A percentile compares a stretch with the other conserved stretches of the same genome.
Evolutionary conservation across 2,797 vertebrate genomes (phyloP).

Genomic region (Distichodus sexfasciatus): DNA sequence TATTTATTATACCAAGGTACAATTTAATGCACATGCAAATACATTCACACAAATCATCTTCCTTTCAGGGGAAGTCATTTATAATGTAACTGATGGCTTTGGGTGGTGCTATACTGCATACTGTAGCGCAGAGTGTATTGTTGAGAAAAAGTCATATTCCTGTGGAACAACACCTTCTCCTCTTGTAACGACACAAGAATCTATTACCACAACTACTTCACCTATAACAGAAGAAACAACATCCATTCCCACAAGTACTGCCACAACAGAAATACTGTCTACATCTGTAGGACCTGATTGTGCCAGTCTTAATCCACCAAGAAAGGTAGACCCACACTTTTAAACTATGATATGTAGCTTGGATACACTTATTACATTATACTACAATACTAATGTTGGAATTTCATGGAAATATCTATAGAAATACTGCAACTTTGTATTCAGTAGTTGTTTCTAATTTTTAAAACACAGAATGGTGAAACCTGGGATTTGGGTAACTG

Average conservation of each 20-base stretch:
- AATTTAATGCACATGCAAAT: not conserved
- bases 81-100: slow-evolving; percentile 68
- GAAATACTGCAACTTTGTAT: not conserved
- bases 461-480: slow-evolving; percentile 74
- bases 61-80: slow-evolving; percentile 71
- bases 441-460: not conserved
- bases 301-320: slow-evolving; percentile 58
- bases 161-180: slow-evolving; percentile 32
- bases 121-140: slow-evolving; percentile 68
- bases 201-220: slow-evolving; percentile 27
- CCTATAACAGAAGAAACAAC: slow-evolving; percentile 29
- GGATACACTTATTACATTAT: too few species aligned
- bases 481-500: slow-evolving; percentile 75
- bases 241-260: slow-evolving; percentile 27
- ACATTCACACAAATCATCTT: not conserved
- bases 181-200: slow-evolving; percentile 20
- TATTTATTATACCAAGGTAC: not conserved
- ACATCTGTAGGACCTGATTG: slow-evolving; percentile 46
- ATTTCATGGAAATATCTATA: too few species aligned
- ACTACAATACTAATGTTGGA: too few species aligned
- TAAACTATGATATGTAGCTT: not conserved
- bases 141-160: slow-evolving; percentile 52
- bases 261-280: slow-evolving; percentile 27
- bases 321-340: slow-evolving; percentile 62
- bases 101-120: slow-evolving; percentile 70